Evolutionary conservation across 2,888 invertebrate species (phyloP).

Genomic region (Junonia oenone): DNA sequence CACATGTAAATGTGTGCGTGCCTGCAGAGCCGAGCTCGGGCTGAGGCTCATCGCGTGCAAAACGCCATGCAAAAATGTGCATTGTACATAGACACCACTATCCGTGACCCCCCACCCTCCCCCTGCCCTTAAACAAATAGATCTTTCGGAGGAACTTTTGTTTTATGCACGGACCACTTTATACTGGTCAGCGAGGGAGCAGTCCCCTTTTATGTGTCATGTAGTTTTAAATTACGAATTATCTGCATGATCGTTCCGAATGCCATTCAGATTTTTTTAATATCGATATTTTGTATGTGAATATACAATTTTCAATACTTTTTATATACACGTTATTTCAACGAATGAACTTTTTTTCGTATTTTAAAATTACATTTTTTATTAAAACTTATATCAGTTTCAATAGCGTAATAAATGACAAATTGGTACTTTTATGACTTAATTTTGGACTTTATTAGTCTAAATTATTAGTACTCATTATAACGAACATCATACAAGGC

Average conservation of each 20-base stretch:
- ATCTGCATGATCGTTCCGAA: conserved; percentile 30
- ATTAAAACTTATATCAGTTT: too few relatives aligned
- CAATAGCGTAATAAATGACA: too few relatives aligned
- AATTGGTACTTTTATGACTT: too few relatives aligned
- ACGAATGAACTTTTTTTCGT: too few relatives aligned
- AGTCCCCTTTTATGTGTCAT: conserved; percentile 57
- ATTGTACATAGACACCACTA: conserved; percentile 57
- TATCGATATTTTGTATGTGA: conserved; percentile 14
- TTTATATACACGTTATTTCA: too few relatives aligned
- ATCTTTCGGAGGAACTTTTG: conserved; percentile 39
- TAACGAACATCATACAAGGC: background rate
- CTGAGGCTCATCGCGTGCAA: conserved; percentile 61
- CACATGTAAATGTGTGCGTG: conserved; percentile 42
- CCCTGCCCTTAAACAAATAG: conserved; percentile 42
- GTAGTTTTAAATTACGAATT: conserved; percentile 35
- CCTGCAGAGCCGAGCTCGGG: conserved; percentile 61
- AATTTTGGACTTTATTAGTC: background rate
- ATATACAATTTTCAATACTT: too few relatives aligned
- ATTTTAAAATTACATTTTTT: too few relatives aligned
- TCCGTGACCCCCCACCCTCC: conserved; percentile 52
- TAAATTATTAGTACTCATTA: background rate
- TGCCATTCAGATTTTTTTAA: conserved; percentile 24
- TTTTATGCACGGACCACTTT: conserved; percentile 53
- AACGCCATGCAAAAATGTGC: conserved; percentile 75
- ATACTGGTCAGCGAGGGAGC: conserved; percentile 51